Evolutionary conservation across 1,140 invertebrate species (phyloP).

Genomic region (Brachionus sp.): DNA sequence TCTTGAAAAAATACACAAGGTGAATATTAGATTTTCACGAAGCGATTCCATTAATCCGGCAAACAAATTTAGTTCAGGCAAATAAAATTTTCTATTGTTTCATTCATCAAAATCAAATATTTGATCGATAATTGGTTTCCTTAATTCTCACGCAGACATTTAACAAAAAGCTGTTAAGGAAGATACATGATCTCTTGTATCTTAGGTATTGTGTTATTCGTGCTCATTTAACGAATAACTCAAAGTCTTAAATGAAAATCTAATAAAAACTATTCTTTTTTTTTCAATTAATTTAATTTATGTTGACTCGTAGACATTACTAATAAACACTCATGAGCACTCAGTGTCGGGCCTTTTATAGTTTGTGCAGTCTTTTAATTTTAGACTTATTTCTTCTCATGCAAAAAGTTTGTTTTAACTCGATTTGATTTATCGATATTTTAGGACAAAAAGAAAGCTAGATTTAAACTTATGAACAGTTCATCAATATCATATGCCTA

Average conservation of each 20-base stretch:
- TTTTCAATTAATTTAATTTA: neutral
- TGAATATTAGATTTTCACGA: neutral
- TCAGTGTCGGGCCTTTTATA: neutral
- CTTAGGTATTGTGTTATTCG: neutral
- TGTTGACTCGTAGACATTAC: neutral
- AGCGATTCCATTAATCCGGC: neutral
- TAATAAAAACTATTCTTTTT: neutral
- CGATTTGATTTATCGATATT: neutral
- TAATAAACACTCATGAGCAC: neutral
- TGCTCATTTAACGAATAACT: neutral
- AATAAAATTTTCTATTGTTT: neutral
- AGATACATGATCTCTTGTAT: neutral
- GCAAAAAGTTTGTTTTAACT: neutral
- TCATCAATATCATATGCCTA: neutral
- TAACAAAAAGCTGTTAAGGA: neutral
- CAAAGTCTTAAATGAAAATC: neutral
- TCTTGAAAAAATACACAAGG: neutral
- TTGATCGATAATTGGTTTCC: neutral
- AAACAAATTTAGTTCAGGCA: neutral
- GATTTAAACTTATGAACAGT: neutral
- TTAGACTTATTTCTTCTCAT: neutral
- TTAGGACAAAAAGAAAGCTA: neutral
- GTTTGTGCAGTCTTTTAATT: neutral
- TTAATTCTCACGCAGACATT: slow-evolving; percentile 28
- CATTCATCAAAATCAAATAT: neutral